These are phyloP conservation scores for Corella eumyota DNA, from an alignment of 23 tunicate species.

Conservation along the genomic window DNA sequence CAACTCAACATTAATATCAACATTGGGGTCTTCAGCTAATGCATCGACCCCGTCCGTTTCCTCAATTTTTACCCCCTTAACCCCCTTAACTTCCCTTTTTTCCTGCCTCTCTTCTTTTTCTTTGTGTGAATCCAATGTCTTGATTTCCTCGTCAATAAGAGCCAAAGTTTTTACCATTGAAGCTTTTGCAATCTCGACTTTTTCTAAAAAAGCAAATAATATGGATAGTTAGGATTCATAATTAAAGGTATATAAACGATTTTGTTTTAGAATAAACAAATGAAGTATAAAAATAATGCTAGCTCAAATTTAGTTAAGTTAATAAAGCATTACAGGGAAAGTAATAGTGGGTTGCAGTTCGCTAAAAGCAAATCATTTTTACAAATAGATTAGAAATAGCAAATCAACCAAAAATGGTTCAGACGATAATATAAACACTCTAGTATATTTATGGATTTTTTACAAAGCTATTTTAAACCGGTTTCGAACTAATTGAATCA, in stretches of 20 bases:
- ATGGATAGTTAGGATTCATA: neutral
- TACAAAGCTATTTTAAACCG: too few species aligned
- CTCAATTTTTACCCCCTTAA: constrained; percentile 3
- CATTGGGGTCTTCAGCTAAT: constrained; percentile 61
- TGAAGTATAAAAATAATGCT: neutral
- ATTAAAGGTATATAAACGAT: constrained; percentile 4
- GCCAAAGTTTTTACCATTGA: constrained; percentile 40
- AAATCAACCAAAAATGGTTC: too few species aligned
- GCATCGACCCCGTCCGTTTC: constrained; percentile 31
- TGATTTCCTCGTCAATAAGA: constrained; percentile 57
- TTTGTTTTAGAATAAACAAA: neutral
- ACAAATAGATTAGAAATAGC: too few species aligned
- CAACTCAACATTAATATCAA: constrained; percentile 55
- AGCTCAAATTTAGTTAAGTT: too few species aligned
- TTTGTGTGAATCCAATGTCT: constrained; percentile 17
- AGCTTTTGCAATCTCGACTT: constrained; percentile 28
- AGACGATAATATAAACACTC: too few species aligned
- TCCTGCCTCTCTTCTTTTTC: constrained; percentile 14
- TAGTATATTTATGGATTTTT: too few species aligned
- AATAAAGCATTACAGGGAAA: too few species aligned
- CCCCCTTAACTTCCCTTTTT: constrained; percentile 21
- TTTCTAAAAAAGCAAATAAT: constrained; percentile 22
- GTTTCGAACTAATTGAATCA: too few species aligned
- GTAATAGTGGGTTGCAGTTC: too few species aligned
- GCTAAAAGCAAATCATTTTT: too few species aligned